A percentile compares a stretch with the other conserved stretches of the same genome.
These are phyloP conservation scores for Drosophila barbarae DNA, from an alignment of 2,888 invertebrate genomes.

Conservation along the genomic window DNA sequence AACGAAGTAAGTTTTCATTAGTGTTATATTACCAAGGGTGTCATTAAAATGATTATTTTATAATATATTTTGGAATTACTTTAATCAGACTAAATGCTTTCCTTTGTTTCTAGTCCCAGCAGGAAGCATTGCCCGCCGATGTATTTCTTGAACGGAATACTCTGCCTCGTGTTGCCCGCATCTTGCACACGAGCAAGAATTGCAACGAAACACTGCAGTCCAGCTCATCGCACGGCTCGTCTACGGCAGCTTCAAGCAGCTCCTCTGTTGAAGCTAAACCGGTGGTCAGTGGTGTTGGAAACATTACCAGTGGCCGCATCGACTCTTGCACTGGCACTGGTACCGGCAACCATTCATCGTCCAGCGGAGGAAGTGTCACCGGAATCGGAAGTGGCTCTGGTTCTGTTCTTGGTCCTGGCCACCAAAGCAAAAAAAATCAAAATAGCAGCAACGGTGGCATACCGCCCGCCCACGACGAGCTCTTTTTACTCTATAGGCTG, in stretches of 20 bases:
- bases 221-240: conserved; percentile 78
- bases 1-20: conserved; percentile 72
- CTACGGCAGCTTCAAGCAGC: conserved; percentile 76
- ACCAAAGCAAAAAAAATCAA: conserved; percentile 38
- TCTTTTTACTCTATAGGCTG: conserved; percentile 78
- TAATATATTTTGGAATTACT: neutral
- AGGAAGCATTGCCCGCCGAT: conserved; percentile 78
- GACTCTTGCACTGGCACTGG: conserved; percentile 27
- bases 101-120: conserved; percentile 61
- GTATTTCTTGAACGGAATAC: conserved; percentile 78
- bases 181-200: conserved; percentile 75
- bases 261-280: conserved; percentile 63
- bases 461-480: conserved; percentile 68
- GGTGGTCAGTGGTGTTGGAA: conserved; percentile 24
- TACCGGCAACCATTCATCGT: conserved; percentile 45
- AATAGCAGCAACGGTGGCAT: conserved; percentile 23
- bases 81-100: neutral
- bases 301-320: conserved; percentile 22
- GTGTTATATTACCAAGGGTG: neutral
- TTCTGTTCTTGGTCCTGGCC: conserved; percentile 34
- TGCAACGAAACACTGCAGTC: conserved; percentile 79
- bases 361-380: conserved; percentile 42
- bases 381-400: conserved; percentile 37
- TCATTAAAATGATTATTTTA: neutral
- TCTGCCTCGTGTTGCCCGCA: conserved; percentile 78